phyloP scores from a whole-genome alignment of 2,797 vertebrate species.

The Takifugu rubripes region DNA sequence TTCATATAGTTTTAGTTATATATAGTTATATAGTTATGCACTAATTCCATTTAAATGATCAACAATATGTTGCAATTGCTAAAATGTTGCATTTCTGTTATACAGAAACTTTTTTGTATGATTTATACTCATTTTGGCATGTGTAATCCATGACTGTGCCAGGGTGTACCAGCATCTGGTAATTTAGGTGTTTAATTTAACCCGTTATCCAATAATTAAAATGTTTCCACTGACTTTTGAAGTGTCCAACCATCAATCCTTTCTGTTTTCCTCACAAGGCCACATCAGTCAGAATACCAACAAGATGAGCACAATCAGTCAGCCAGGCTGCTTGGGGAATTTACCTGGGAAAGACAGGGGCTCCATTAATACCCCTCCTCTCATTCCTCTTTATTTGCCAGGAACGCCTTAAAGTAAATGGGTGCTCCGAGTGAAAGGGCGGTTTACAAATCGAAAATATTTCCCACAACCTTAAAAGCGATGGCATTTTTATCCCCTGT shows the following conservation, averaged over 20 bases:
- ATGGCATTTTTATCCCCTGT: constrained; percentile 57
- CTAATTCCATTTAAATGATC: too few relatives aligned
- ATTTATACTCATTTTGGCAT: not conserved
- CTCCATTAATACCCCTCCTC: constrained; percentile 1
- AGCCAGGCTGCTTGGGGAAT: constrained; percentile 10
- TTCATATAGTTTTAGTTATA: too few relatives aligned
- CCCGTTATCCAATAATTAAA: too few relatives aligned
- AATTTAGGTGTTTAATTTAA: not conserved
- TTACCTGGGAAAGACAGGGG: constrained; percentile 8
- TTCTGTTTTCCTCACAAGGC: constrained; percentile 27
- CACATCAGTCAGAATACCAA: constrained; percentile 1
- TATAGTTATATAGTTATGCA: too few relatives aligned
- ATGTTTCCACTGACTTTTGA: constrained; percentile 4
- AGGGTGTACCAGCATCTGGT: not conserved
- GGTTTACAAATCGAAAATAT: constrained; percentile 34
- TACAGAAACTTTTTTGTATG: not conserved
- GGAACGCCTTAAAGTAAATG: constrained; percentile 36
- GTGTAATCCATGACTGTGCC: not conserved
- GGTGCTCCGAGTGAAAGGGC: constrained; percentile 33
- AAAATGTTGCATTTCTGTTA: not conserved
- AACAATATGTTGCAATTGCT: not conserved
- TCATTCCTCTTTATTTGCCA: constrained; percentile 33
- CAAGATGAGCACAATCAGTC: constrained; percentile 11
- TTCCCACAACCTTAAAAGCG: constrained; percentile 45
- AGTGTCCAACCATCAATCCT: constrained; percentile 19